These are phyloP conservation scores for Sericinus montela DNA, from an alignment of 2,888 invertebrate species.

Conservation along the genomic window DNA sequence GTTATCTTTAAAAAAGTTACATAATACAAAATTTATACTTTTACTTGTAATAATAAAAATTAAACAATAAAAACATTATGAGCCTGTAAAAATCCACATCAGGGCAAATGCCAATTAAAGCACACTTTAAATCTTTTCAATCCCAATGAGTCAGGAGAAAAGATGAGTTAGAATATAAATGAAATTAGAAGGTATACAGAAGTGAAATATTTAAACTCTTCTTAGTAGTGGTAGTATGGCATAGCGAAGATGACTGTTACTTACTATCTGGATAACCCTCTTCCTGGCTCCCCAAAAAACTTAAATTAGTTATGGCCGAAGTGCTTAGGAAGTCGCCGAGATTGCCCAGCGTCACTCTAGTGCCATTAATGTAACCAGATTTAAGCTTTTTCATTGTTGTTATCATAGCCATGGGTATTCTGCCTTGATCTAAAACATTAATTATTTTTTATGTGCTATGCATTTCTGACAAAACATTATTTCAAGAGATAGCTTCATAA, in stretches of 20 bases:
- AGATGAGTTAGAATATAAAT: too few species aligned
- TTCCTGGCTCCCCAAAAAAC: conserved; percentile 95
- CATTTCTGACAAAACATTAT: background rate
- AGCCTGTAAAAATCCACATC: too few species aligned
- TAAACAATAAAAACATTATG: too few species aligned
- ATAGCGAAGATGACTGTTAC: conserved; percentile 24
- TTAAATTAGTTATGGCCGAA: conserved; percentile 97
- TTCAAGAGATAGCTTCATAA: conserved; percentile 9
- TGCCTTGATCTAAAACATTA: conserved; percentile 88
- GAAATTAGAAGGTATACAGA: too few species aligned
- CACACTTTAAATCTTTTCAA: too few species aligned
- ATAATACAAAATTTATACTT: too few species aligned
- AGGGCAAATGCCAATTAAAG: too few species aligned
- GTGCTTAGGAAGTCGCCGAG: conserved; percentile 97
- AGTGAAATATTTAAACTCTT: too few species aligned
- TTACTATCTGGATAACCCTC: conserved; percentile 93
- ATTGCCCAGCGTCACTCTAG: conserved; percentile 96
- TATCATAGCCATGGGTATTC: conserved; percentile 95
- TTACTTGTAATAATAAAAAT: too few species aligned
- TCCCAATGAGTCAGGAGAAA: too few species aligned
- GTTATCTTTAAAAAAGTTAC: too few species aligned
- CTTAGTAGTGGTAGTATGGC: too few species aligned
- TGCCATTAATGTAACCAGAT: conserved; percentile 99
- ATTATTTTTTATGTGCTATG: background rate
- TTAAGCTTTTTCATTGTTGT: conserved; percentile 99